Evolutionary conservation across 2,113 vertebrate genomes (phyloP), one percentile per base, ranked within the genome.

Genomic region (Ammodytes dubius): DNA sequence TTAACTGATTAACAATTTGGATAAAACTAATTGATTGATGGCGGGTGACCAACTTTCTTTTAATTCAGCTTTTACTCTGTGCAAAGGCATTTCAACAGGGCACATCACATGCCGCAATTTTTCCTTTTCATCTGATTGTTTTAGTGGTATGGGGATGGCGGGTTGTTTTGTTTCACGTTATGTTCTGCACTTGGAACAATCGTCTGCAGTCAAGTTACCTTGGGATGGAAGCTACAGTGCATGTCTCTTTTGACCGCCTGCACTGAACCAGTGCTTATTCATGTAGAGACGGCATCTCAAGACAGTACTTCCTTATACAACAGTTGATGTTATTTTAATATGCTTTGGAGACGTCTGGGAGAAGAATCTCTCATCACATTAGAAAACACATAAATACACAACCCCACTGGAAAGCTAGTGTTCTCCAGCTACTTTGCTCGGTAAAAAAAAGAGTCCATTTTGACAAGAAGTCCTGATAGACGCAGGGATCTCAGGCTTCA

Each of bases 231-330:
- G 35, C 50, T 64, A 27, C 27, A 27, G 27, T 57, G n/a, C 40
- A 71, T 47, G 13, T 58, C 3, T 40, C 1, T 46, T 40, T 15
- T 4, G 10, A 56, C 14, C 3, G 52, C 5, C 37, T 67, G 42
- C 50, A 57, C 39, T 70, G 46, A 72, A 45, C 70, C 17, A 2
- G 10, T 11, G 50, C 56, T 68, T 70, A 65, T 74, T 49, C 6
- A 8, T 35, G 17, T 12, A 9, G 60, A 19, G 71, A 65, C 49
- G 54, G 45, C 35, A 37, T 57, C 59, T 74, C 70, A 70, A 68
- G 67, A 74, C 75, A 37, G 2, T 6, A 2, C 27, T 60, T 79
- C 19, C 56, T 67, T 78, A 75, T 86, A 68, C 71, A 79, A 19
- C 57, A 12, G 40, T 59, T 49, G 19, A 11, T 17, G 56, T 64